phyloP scores from a whole-genome alignment of 2,797 vertebrate genomes.

The Microctenopoma steveboyesi region DNA sequence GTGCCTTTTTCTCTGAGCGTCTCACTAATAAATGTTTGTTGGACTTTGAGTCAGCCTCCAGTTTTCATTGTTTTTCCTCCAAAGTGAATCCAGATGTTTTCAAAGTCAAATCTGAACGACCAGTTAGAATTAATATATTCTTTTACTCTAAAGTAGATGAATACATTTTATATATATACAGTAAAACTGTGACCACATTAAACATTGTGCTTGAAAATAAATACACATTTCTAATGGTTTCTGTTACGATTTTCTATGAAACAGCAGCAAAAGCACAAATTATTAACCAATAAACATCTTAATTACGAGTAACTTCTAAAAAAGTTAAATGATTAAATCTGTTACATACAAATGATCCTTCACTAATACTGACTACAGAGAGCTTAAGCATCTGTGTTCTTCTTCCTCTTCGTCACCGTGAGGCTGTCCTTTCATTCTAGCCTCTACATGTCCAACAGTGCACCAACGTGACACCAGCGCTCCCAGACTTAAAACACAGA shows the following conservation, averaged over 20 bases:
- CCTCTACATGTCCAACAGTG: slow-evolving; percentile 12
- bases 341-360: neutral
- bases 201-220: slow-evolving; percentile 60
- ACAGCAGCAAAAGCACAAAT: slow-evolving; percentile 38
- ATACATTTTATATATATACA: slow-evolving; percentile 7
- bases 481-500: slow-evolving; percentile 16
- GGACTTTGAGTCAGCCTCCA: no score
- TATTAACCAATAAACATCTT: slow-evolving; percentile 16
- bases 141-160: slow-evolving; percentile 9
- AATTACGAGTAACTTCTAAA: slow-evolving; percentile 16
- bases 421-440: slow-evolving; percentile 7
- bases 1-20: no score
- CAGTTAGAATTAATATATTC: neutral
- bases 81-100: no score
- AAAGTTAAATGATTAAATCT: neutral
- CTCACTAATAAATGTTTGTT: no score
- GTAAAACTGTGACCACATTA: slow-evolving; percentile 51
- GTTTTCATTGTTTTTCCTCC: no score
- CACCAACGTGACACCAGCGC: neutral
- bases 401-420: slow-evolving; percentile 16
- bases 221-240: slow-evolving; percentile 61
- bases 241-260: slow-evolving; percentile 19
- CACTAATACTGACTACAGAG: slow-evolving; percentile 29
- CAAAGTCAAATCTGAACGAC: slow-evolving; percentile 10
- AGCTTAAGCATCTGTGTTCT: slow-evolving; percentile 9